Evolutionary conservation across 2,113 vertebrate species (phyloP), one percentile per base, ranked within the genome.

Genomic region (Gnathonemus echidnorhynchus): DNA sequence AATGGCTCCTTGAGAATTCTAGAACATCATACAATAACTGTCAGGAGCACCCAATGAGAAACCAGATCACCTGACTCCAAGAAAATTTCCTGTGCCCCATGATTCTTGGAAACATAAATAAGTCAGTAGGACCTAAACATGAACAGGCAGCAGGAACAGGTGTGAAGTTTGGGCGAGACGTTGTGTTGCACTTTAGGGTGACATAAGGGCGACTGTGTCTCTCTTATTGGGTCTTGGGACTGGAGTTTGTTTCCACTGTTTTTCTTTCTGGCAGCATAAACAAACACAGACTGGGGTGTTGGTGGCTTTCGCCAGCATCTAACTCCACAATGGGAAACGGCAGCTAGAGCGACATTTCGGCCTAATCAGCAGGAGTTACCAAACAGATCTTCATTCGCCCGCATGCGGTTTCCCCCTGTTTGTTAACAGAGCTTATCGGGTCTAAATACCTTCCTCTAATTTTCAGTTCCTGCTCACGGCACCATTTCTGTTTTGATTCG

Each of bases 401-500:
- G 1, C 13, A 27, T 5, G 31, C 45, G n/a, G 45, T 35, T 80
- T 89, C 46, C 70, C 27, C 15, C n/a, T 52, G 66, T 80, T 80
- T 53, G 86, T 53, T 87, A 87, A 87, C 86, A 56, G 86, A 19
- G 50, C 86, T 87, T 53, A 56, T 56, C 50, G 5, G n/a, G 50
- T 19, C 50, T 35, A 80, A 89, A 89, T 49, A 39, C 70, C 46
- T 70, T 83, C 70, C 13, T 13, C 48, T 89, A 52, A 53, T 89
- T 52, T 83, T 42, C 66, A 52, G 46, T 49, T 89, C 13, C 27
- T 80, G 35, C 88, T 89, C 70, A 42, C 6, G 88, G 62, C 27
- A 21, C 48, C 31, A 46, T 52, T 62, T 77, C n/a, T 80, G 88
- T 80, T 74, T 80, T 89, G 66, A 89, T 80, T 89, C 91, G 90